phyloP scores from a whole-genome alignment of 2,888 invertebrate species.

The Drosophila cyrtoloma region DNA sequence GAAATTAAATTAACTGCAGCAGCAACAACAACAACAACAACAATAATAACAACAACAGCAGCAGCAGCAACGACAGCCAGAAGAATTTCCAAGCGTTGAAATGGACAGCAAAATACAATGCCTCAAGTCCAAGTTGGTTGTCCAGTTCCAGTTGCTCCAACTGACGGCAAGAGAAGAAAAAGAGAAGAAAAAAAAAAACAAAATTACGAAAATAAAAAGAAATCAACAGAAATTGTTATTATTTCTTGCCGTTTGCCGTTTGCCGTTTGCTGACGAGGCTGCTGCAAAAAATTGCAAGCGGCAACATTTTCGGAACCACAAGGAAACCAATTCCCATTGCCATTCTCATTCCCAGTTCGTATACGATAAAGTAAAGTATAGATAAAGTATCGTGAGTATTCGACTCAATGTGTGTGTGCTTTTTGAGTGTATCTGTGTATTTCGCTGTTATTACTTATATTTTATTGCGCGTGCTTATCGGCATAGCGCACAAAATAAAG shows the following conservation, averaged over 20 bases:
- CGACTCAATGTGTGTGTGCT: slow-evolving; percentile 15
- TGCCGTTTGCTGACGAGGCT: slow-evolving; percentile 52
- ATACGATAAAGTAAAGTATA: slow-evolving; percentile 67
- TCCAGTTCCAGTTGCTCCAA: slow-evolving; percentile 54
- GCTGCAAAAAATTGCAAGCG: slow-evolving; percentile 63
- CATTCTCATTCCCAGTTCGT: slow-evolving; percentile 32
- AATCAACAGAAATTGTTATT: slow-evolving; percentile 64
- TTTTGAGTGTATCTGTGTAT: slow-evolving; percentile 32
- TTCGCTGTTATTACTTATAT: slow-evolving; percentile 31
- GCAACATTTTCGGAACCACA: slow-evolving; percentile 54
- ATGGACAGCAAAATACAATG: slow-evolving; percentile 64
- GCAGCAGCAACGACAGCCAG: slow-evolving; percentile 38
- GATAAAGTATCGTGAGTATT: slow-evolving; percentile 42
- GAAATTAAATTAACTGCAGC: slow-evolving; percentile 80
- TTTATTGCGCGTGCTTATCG: slow-evolving; percentile 60
- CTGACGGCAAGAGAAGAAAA: slow-evolving; percentile 40
- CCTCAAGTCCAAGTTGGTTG: slow-evolving; percentile 57
- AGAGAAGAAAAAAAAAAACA: slow-evolving; percentile 12
- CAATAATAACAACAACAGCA: slow-evolving; percentile 17
- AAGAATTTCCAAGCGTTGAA: slow-evolving; percentile 79
- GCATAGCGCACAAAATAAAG: slow-evolving; percentile 59
- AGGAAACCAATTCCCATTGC: slow-evolving; percentile 57
- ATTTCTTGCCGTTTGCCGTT: slow-evolving; percentile 33
- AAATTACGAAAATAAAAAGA: slow-evolving; percentile 40
- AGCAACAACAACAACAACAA: slow-evolving; percentile 52